phyloP scores from a whole-genome alignment of 1,140 invertebrate species.

The Fopius arisanus region DNA sequence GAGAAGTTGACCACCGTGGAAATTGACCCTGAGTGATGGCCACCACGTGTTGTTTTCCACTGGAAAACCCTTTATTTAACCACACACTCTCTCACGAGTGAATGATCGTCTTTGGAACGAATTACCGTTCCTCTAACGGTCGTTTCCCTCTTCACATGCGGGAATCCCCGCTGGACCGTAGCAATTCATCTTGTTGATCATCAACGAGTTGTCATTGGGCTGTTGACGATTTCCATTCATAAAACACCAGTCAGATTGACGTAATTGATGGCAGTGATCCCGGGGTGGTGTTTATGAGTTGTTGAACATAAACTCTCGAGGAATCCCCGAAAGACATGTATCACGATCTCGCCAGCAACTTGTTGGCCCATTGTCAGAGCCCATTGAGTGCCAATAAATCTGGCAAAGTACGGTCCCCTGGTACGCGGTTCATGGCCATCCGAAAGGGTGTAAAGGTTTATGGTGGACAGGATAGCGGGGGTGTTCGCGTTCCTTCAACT shows the following conservation, averaged over 20 bases:
- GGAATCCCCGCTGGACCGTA: not conserved
- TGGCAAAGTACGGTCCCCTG: slow-evolving; percentile 41
- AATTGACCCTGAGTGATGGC: slow-evolving; percentile 33
- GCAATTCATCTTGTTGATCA: not conserved
- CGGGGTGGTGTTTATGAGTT: not conserved
- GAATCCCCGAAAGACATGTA: slow-evolving; percentile 33
- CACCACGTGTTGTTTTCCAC: slow-evolving; percentile 34
- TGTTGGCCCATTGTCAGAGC: slow-evolving; percentile 60
- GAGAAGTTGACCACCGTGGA: slow-evolving; percentile 25
- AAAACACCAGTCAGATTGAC: not conserved
- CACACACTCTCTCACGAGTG: not conserved
- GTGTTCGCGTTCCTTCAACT: not conserved
- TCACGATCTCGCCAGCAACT: slow-evolving; percentile 56
- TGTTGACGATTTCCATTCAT: not conserved
- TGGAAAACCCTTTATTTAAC: slow-evolving; percentile 34
- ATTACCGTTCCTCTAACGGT: not conserved
- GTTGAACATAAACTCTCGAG: not conserved
- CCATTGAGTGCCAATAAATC: slow-evolving; percentile 61
- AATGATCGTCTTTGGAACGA: slow-evolving; percentile 37
- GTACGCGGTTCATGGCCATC: slow-evolving; percentile 34
- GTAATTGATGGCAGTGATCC: not conserved
- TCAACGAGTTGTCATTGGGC: not conserved
- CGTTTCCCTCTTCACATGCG: not conserved
- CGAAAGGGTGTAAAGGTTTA: slow-evolving; percentile 51
- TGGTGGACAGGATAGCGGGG: slow-evolving; percentile 53